Evolutionary conservation across 2,113 vertebrate species (phyloP).

Genomic region (Misgurnus anguillicaudatus): DNA sequence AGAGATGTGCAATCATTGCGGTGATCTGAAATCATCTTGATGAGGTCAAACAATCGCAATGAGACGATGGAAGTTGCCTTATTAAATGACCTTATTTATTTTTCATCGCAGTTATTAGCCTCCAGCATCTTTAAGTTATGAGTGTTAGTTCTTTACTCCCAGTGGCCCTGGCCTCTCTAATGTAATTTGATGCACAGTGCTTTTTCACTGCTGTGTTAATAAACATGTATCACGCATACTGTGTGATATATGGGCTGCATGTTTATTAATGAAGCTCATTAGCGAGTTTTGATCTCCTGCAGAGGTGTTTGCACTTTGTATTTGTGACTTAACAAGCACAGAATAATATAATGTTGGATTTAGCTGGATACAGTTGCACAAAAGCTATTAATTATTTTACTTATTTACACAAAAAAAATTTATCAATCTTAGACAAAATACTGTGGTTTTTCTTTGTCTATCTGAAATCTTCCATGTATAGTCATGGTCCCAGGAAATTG

Average conservation of each 20-base stretch:
- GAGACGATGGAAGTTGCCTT: background rate
- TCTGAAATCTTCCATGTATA: slow-evolving; percentile 14
- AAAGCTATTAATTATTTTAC: background rate
- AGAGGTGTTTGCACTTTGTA: slow-evolving; percentile 6
- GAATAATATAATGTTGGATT: background rate
- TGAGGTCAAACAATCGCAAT: too few species aligned
- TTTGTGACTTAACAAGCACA: background rate
- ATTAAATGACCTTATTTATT: background rate
- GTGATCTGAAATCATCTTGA: too few species aligned
- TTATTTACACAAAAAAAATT: background rate
- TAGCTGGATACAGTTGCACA: too few species aligned
- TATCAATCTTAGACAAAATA: background rate
- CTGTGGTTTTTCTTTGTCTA: background rate
- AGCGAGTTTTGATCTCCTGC: slow-evolving; percentile 3
- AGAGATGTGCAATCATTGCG: too few species aligned
- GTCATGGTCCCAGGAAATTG: slow-evolving; percentile 11
- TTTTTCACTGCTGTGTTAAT: background rate
- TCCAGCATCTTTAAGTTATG: background rate
- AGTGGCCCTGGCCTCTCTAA: background rate
- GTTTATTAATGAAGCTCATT: slow-evolving; percentile 19
- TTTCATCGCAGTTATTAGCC: background rate
- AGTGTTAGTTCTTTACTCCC: slow-evolving; percentile 1
- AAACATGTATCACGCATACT: background rate
- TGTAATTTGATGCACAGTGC: background rate
- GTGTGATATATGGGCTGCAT: slow-evolving; percentile 7